These are phyloP conservation scores for Pseudopipra pipra DNA, from an alignment of 2,113 vertebrate species.

Conservation along the genomic window DNA sequence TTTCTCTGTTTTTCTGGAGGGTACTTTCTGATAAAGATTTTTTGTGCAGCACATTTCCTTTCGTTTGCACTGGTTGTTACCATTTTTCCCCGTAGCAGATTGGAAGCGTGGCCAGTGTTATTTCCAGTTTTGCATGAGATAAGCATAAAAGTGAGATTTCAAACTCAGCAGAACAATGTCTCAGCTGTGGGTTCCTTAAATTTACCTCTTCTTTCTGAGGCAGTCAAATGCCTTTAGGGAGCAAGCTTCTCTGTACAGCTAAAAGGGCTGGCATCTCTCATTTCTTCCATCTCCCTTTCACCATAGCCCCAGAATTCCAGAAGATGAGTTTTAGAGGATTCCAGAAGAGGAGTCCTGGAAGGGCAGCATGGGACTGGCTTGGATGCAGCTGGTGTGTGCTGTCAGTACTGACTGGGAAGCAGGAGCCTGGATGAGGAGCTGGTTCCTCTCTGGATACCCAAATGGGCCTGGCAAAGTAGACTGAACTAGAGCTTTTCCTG, in stretches of 20 bases:
- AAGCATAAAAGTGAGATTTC: constrained; percentile 12
- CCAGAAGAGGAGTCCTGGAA: not conserved
- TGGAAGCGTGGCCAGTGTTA: not conserved
- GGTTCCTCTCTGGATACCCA: not conserved
- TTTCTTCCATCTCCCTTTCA: not conserved
- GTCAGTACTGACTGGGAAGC: not conserved
- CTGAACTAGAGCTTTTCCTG: not conserved
- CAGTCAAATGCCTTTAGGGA: not conserved
- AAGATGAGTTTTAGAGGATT: not conserved
- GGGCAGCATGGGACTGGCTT: not conserved
- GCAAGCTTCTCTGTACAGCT: not conserved
- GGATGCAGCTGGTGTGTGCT: not conserved
- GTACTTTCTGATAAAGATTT: not conserved
- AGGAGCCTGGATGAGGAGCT: not conserved
- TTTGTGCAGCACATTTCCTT: not conserved
- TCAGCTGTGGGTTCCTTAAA: not conserved
- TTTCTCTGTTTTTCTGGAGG: not conserved
- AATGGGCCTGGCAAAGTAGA: not conserved
- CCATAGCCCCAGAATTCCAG: not conserved
- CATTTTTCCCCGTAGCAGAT: not conserved
- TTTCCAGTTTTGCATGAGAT: constrained; percentile 3
- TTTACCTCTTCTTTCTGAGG: not conserved
- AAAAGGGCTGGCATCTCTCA: not conserved
- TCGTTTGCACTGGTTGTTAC: not conserved
- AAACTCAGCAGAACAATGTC: not conserved